Conservation (phyloP, 2,888 invertebrate species). For the Hirtodrosophila duncani region DNA sequence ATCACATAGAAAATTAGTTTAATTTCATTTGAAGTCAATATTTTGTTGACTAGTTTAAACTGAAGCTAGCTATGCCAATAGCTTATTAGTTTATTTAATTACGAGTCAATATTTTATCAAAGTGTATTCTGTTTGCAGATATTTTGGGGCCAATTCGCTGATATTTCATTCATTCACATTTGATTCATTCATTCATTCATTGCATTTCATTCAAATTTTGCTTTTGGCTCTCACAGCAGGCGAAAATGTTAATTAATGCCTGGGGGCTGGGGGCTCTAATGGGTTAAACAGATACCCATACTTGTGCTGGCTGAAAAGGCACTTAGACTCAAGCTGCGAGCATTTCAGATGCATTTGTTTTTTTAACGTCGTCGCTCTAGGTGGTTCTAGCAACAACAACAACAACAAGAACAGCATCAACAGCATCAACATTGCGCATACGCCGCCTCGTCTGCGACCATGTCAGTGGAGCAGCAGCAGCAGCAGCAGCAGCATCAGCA, state of each 20-base stretch:
- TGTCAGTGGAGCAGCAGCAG: constrained; percentile 52
- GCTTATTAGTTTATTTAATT: no score
- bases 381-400: constrained; percentile 61
- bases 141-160: no score
- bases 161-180: constrained; percentile 45
- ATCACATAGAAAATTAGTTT: no score
- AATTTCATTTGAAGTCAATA: no score
- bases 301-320: constrained; percentile 26
- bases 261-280: constrained; percentile 57
- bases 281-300: constrained; percentile 54
- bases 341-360: constrained; percentile 37
- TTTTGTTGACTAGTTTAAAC: no score
- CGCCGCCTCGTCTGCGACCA: constrained; percentile 51
- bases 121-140: constrained; percentile 16
- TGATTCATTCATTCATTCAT: constrained; percentile 35
- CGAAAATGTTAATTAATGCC: constrained; percentile 58
- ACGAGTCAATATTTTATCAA: no score
- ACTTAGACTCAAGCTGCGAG: constrained; percentile 66
- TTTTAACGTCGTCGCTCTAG: constrained; percentile 48
- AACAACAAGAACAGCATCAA: constrained; percentile 44
- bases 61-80: no score
- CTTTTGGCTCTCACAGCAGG: constrained; percentile 66
- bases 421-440: constrained; percentile 62
- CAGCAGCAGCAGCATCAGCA: constrained; percentile 20
- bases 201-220: not conserved